These are phyloP conservation scores for Pectinophora gossypiella DNA, from an alignment of 1,140 invertebrate species.

Conservation along the genomic window DNA sequence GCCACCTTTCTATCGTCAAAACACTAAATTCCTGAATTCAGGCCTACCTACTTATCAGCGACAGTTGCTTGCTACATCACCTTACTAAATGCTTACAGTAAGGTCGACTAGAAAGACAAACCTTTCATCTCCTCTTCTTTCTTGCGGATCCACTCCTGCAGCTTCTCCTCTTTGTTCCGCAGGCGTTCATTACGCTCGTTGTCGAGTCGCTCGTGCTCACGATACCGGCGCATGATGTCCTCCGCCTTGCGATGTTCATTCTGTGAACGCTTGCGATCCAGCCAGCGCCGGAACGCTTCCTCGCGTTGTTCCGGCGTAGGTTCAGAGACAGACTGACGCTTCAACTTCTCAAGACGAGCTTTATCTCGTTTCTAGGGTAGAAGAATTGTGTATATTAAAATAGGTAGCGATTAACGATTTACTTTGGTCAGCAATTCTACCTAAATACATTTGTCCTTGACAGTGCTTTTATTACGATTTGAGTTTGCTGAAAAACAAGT, in stretches of 20 bases:
- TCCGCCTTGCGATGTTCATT: constrained; percentile 46
- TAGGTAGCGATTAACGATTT: no score
- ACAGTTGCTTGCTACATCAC: no score
- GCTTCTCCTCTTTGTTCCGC: constrained; percentile 67
- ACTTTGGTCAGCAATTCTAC: no score
- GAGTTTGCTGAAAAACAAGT: no score
- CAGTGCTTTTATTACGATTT: no score
- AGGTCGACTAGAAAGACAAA: no score
- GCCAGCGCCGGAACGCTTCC: constrained; percentile 54
- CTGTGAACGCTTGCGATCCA: constrained; percentile 51
- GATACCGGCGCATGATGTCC: constrained; percentile 48
- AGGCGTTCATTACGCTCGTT: constrained; percentile 50
- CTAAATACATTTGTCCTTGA: no score
- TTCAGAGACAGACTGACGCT: constrained; percentile 25
- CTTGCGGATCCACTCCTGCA: constrained; percentile 68
- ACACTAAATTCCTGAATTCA: background rate
- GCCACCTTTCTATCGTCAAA: no score
- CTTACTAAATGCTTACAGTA: no score
- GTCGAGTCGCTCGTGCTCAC: constrained; percentile 42
- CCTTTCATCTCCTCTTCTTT: constrained; percentile 75
- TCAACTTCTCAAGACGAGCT: constrained; percentile 39
- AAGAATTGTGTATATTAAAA: no score
- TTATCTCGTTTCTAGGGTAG: constrained; percentile 49
- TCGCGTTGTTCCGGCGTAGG: constrained; percentile 49
- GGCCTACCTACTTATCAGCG: background rate